Conservation (phyloP, 2,113 vertebrate genomes). For the Mus pahari region DNA sequence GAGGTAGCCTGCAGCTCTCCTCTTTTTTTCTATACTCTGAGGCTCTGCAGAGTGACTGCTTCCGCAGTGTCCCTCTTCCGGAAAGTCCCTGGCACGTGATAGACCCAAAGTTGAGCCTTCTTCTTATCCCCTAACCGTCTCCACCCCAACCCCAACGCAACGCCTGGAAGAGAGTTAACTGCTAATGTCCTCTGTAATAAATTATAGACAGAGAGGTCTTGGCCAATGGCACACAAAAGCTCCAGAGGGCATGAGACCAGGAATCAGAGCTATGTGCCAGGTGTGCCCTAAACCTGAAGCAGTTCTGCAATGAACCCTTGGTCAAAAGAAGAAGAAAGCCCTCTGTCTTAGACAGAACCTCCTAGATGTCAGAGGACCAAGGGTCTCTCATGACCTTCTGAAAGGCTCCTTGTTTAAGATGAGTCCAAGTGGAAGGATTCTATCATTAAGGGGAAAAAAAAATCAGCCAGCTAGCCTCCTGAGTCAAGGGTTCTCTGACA, state of each 20-base stretch:
- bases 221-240: neutral
- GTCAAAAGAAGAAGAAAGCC: neutral
- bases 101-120: neutral
- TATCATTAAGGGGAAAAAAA: neutral
- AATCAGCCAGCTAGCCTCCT: neutral
- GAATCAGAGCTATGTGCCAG: rapidly evolving
- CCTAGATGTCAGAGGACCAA: neutral
- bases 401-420: neutral
- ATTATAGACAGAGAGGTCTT: neutral
- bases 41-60: neutral
- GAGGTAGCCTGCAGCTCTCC: rapidly evolving
- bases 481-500: neutral
- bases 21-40: neutral
- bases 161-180: neutral
- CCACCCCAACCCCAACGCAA: neutral
- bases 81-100: neutral
- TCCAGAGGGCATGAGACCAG: too few species aligned
- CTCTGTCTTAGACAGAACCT: neutral
- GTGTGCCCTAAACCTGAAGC: neutral
- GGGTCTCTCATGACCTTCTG: neutral
- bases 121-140: neutral
- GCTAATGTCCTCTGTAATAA: rapidly evolving
- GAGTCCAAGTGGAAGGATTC: neutral
- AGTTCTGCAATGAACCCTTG: neutral
- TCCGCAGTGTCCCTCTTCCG: neutral